A percentile compares a stretch with the other conserved stretches of the same genome.
Conservation (phyloP, 2,797 vertebrate species). For the Ctenosaura bakeri region DNA sequence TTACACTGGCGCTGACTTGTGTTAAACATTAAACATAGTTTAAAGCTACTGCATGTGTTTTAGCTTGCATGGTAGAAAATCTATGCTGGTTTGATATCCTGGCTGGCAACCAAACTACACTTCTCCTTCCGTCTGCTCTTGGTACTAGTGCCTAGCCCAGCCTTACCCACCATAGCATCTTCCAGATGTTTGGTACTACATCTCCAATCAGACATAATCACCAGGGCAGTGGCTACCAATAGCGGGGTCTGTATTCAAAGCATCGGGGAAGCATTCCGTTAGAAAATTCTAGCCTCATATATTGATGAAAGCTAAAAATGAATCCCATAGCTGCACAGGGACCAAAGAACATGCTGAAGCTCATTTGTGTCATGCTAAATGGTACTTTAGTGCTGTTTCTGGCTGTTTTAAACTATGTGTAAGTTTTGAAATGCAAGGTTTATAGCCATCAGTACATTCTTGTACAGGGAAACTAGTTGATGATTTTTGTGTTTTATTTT, state of each 20-base stretch:
- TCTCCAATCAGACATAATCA: too few relatives aligned
- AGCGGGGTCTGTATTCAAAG: too few relatives aligned
- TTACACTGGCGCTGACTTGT: background rate
- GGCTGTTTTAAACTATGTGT: background rate
- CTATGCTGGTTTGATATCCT: background rate
- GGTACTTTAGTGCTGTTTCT: background rate
- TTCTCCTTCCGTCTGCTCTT: background rate
- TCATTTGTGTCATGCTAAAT: background rate
- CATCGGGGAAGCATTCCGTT: too few relatives aligned
- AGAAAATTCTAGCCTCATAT: background rate
- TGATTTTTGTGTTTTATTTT: background rate
- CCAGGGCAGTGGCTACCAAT: too few relatives aligned
- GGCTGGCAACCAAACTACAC: background rate
- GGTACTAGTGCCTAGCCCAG: background rate
- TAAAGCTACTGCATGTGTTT: background rate
- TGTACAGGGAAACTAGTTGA: background rate
- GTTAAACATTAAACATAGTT: background rate
- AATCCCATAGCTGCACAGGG: background rate
- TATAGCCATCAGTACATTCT: background rate
- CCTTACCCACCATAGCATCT: background rate
- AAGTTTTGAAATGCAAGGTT: background rate
- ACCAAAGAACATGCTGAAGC: background rate
- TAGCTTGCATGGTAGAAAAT: background rate
- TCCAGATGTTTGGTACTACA: too few relatives aligned
- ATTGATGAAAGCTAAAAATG: background rate